phyloP scores from a whole-genome alignment of 2,888 invertebrate genomes.

The Cinara cedri region DNA sequence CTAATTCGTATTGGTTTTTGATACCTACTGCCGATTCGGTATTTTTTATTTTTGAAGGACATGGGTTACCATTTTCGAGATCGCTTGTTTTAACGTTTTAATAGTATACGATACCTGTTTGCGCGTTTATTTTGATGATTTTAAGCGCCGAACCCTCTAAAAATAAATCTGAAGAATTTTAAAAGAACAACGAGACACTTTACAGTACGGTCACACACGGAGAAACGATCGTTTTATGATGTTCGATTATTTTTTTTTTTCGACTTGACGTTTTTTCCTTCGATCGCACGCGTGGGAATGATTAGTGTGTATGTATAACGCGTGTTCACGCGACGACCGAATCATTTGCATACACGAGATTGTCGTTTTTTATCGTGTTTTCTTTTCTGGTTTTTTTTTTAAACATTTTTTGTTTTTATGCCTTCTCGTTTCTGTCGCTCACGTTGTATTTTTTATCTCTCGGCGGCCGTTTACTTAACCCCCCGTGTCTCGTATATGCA shows the following conservation, averaged over 20 bases:
- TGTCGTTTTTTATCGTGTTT: conserved; percentile 14
- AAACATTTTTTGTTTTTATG: background rate
- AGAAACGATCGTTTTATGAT: background rate
- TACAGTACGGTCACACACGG: background rate
- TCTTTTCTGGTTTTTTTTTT: background rate
- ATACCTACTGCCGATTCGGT: too few species aligned
- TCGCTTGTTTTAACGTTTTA: too few species aligned
- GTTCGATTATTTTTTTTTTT: background rate
- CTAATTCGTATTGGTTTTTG: too few species aligned
- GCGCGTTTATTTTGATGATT: too few species aligned
- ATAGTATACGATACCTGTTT: too few species aligned
- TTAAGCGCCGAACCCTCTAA: too few species aligned
- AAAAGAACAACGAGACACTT: too few species aligned
- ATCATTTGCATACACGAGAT: conserved; percentile 35
- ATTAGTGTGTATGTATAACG: conserved; percentile 11
- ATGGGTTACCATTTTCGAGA: too few species aligned
- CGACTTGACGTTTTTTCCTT: background rate
- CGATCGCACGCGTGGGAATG: conserved; percentile 32
- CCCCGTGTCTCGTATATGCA: background rate
- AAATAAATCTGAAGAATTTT: too few species aligned
- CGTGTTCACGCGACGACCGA: conserved; percentile 18
- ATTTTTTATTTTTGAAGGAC: too few species aligned
- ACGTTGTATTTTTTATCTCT: conserved; percentile 1
- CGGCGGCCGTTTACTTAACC: background rate
- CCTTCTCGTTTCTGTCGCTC: background rate